phyloP scores from a whole-genome alignment of 2,888 invertebrate species.

The Stenotaenia linearis region DNA sequence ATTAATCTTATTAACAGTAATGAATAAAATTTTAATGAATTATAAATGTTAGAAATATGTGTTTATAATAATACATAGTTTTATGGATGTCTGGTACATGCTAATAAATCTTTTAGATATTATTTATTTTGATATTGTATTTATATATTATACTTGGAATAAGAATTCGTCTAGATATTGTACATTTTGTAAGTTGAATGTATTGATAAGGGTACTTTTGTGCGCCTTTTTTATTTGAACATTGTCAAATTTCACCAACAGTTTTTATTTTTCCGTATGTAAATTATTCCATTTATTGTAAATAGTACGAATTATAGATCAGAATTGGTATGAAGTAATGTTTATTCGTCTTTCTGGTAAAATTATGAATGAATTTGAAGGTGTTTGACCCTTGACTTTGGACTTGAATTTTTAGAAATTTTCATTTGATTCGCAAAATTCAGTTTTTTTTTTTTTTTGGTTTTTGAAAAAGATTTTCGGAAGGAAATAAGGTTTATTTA shows the following conservation, averaged over 20 bases:
- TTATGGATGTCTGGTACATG: neutral
- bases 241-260: neutral
- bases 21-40: neutral
- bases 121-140: constrained; percentile 4
- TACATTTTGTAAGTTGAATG: neutral
- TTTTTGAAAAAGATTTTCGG: too few species aligned
- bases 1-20: neutral
- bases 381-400: neutral
- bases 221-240: neutral
- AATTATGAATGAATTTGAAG: neutral
- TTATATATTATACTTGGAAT: neutral
- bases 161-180: neutral
- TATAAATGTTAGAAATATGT: neutral
- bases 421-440: neutral
- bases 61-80: neutral
- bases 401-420: neutral
- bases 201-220: neutral
- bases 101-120: neutral
- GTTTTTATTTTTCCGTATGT: neutral
- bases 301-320: neutral
- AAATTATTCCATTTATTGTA: neutral
- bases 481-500: neutral
- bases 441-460: too few species aligned
- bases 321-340: neutral
- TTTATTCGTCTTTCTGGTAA: neutral